A percentile compares a stretch with the other conserved stretches of the same genome.
These are phyloP conservation scores for Cygnus atratus DNA, from an alignment of 2,113 vertebrate genomes.

Conservation along the genomic window DNA sequence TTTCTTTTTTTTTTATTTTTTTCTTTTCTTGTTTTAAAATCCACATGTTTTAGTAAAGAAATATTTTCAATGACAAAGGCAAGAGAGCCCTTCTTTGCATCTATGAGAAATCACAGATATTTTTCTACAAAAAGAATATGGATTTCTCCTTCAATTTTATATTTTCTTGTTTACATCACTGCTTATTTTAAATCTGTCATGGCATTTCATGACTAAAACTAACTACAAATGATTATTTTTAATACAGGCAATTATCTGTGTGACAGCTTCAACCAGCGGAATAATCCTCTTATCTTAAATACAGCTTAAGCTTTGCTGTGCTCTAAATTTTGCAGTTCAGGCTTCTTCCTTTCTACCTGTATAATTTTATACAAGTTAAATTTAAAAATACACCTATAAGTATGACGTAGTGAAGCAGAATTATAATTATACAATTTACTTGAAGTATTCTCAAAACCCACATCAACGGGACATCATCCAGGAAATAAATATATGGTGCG, in stretches of 20 bases:
- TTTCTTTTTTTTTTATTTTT: neutral
- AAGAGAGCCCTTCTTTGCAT: neutral
- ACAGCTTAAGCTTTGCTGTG: neutral
- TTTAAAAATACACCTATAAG: neutral
- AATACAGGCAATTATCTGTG: slow-evolving; percentile 15
- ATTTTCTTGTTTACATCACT: neutral
- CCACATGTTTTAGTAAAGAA: neutral
- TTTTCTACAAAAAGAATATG: neutral
- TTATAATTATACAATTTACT: neutral
- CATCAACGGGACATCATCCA: neutral
- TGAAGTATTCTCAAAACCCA: neutral
- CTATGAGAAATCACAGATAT: neutral
- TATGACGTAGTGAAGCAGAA: neutral
- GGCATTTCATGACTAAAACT: neutral
- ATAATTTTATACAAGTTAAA: neutral
- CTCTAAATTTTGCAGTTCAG: neutral
- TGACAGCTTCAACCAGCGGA: slow-evolving; percentile 19
- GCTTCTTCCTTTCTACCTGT: neutral
- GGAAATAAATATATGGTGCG: neutral
- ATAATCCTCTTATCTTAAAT: slow-evolving; percentile 37
- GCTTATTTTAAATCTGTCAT: neutral
- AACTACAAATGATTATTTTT: slow-evolving; percentile 41
- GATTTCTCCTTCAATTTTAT: neutral
- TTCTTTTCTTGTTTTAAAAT: neutral
- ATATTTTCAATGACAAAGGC: neutral